Evolutionary conservation across 2,113 vertebrate genomes (phyloP).

Genomic region (Rallus limicola): DNA sequence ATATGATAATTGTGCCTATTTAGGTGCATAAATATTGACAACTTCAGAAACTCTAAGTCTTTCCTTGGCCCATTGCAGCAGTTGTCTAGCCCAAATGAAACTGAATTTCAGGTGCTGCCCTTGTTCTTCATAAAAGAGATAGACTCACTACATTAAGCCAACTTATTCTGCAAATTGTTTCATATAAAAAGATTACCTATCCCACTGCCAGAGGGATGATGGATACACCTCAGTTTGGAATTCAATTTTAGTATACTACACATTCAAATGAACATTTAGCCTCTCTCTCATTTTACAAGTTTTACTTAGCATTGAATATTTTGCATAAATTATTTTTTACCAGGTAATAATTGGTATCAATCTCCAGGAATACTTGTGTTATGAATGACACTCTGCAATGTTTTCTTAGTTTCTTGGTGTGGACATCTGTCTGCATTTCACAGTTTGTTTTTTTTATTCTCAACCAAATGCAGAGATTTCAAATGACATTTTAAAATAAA

Average conservation of each 20-base stretch:
- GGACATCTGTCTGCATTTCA: not conserved
- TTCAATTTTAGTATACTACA: not conserved
- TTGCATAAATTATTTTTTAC: not conserved
- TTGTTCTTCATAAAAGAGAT: not conserved
- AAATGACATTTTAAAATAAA: not conserved
- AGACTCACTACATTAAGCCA: not conserved
- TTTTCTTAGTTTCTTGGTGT: not conserved
- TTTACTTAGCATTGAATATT: not conserved
- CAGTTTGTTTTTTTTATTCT: not conserved
- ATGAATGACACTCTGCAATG: not conserved
- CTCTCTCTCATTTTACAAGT: not conserved
- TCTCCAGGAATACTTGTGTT: not conserved
- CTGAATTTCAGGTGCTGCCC: not conserved
- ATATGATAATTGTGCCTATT: not conserved
- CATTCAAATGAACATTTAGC: not conserved
- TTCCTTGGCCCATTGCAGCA: not conserved
- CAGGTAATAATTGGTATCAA: not conserved
- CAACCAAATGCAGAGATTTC: not conserved
- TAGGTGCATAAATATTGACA: not conserved
- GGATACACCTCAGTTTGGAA: not conserved
- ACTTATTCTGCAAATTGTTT: not conserved
- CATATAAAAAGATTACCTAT: not conserved
- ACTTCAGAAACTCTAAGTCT: not conserved
- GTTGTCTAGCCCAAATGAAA: not conserved
- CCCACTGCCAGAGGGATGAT: not conserved